Evolutionary conservation across 2,113 vertebrate species (phyloP).

Genomic region (Hoplias malabaricus): DNA sequence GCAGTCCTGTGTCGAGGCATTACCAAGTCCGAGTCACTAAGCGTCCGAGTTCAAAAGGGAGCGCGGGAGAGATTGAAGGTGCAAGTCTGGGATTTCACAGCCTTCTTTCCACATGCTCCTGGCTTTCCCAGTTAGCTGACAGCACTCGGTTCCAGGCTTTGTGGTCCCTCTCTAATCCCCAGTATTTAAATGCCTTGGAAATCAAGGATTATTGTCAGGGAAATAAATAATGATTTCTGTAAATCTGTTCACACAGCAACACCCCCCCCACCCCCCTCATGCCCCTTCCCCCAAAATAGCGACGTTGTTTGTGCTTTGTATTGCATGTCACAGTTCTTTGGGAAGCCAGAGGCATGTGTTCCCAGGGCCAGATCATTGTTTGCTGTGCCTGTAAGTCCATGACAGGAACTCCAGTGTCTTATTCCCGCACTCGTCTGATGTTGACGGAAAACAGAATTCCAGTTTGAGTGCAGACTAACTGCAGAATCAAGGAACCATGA

Average conservation of each 20-base stretch:
- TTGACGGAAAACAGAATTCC: slow-evolving; percentile 2
- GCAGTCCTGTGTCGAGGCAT: slow-evolving; percentile 9
- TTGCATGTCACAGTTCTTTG: not conserved
- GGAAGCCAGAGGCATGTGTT: not conserved
- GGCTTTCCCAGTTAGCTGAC: not conserved
- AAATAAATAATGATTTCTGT: not conserved
- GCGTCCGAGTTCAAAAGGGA: not conserved
- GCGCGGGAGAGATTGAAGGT: slow-evolving; percentile 6
- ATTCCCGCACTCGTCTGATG: not conserved
- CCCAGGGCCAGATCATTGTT: not conserved
- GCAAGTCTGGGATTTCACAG: slow-evolving; percentile 14
- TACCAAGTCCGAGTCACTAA: slow-evolving; percentile 8
- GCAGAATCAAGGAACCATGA: not conserved
- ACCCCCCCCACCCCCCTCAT: too few relatives aligned
- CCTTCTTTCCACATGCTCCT: not conserved
- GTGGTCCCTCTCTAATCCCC: not conserved
- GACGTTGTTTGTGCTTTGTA: not conserved
- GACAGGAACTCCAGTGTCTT: not conserved
- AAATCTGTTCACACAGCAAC: not conserved
- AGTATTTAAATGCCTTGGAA: slow-evolving; percentile 2
- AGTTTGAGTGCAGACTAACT: not conserved
- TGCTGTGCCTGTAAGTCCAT: not conserved
- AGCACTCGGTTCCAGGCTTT: not conserved
- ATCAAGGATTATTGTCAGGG: not conserved
- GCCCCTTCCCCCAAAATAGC: not conserved